Evolutionary conservation across 2,888 invertebrate species (phyloP).

Genomic region (Spilarctia lutea): DNA sequence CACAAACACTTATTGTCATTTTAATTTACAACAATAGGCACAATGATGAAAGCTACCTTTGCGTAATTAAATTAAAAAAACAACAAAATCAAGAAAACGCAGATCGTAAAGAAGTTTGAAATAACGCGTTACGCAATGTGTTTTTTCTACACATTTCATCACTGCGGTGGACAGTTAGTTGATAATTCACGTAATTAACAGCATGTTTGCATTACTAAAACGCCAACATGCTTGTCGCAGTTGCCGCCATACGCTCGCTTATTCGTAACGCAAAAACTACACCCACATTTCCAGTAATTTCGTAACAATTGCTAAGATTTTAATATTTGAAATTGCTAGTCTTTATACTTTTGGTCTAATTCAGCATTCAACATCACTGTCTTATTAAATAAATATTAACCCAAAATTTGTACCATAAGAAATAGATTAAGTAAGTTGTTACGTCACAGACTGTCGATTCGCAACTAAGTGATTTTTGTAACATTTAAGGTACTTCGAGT

Average conservation of each 20-base stretch:
- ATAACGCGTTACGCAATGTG: slow-evolving; percentile 66
- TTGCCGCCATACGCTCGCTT: slow-evolving; percentile 45
- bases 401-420: not conserved
- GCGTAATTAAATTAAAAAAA: slow-evolving; percentile 35
- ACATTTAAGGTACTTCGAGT: not conserved
- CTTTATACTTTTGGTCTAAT: slow-evolving; percentile 36
- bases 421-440: slow-evolving; percentile 12
- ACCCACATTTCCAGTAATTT: slow-evolving; percentile 69
- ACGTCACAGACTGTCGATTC: slow-evolving; percentile 6
- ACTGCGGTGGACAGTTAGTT: slow-evolving; percentile 70
- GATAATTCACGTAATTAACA: slow-evolving; percentile 77
- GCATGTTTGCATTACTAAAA: slow-evolving; percentile 67
- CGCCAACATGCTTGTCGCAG: slow-evolving; percentile 63
- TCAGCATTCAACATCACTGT: slow-evolving; percentile 23
- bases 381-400: slow-evolving; percentile 20
- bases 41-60: slow-evolving; percentile 6
- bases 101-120: slow-evolving; percentile 49
- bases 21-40: not conserved
- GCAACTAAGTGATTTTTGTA: slow-evolving; percentile 1
- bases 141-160: slow-evolving; percentile 79
- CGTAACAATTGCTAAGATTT: slow-evolving; percentile 69
- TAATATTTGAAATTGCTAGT: slow-evolving; percentile 50
- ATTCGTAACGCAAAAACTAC: slow-evolving; percentile 67
- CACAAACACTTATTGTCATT: not conserved
- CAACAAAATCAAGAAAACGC: slow-evolving; percentile 30